Conservation (phyloP, 2,797 vertebrate genomes). For the Tangara arthus region DNA sequence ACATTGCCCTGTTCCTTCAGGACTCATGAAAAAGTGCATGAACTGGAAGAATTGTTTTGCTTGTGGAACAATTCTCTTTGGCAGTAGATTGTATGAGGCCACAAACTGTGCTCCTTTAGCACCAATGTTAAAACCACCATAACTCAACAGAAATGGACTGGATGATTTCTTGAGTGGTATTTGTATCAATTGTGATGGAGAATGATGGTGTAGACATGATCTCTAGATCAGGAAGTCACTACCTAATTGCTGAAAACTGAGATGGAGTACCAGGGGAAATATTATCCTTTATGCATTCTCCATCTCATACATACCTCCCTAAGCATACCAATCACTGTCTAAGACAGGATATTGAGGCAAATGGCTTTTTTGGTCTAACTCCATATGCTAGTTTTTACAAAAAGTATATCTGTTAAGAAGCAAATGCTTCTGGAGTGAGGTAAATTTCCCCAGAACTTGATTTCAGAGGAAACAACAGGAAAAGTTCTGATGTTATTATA, state of each 20-base stretch:
- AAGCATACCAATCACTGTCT: background rate
- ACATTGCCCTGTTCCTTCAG: background rate
- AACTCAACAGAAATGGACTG: background rate
- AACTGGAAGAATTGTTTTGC: background rate
- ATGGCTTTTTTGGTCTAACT: background rate
- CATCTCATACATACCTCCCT: background rate
- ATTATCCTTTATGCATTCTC: background rate
- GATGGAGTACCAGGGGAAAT: background rate
- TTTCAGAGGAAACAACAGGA: background rate
- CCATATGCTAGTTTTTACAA: background rate
- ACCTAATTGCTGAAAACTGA: background rate
- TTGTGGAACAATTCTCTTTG: background rate
- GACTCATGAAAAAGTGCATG: background rate
- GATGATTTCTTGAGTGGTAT: background rate
- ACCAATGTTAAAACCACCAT: background rate
- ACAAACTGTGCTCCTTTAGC: background rate
- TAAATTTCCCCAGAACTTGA: background rate
- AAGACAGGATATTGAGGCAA: background rate
- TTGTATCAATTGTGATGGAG: background rate
- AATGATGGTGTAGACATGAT: background rate
- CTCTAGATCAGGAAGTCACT: background rate
- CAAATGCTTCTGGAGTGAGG: background rate
- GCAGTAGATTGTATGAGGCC: background rate
- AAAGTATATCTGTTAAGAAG: background rate
- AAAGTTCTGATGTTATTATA: background rate